Evolutionary conservation across 2,113 vertebrate species (phyloP).

Genomic region (Arenaria interpres): DNA sequence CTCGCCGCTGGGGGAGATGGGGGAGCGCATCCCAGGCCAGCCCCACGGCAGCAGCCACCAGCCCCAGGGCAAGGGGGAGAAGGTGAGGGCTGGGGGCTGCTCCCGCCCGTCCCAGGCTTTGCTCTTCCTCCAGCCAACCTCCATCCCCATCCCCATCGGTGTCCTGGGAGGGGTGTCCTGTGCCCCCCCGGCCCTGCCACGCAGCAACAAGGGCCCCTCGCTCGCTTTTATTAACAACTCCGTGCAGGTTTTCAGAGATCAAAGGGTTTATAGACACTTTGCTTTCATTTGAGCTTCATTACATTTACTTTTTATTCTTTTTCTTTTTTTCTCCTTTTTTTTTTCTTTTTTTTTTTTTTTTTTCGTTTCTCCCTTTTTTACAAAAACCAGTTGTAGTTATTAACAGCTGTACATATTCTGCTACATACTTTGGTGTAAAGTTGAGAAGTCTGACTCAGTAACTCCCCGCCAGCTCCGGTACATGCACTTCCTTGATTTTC

Average conservation of each 20-base stretch:
- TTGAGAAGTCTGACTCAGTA: constrained; percentile 43
- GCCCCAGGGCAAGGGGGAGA: background rate
- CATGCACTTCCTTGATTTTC: background rate
- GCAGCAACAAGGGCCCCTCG: background rate
- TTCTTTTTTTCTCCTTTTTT: background rate
- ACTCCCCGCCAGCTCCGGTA: background rate
- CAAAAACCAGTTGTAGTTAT: constrained; percentile 54
- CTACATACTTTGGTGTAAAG: constrained; percentile 86
- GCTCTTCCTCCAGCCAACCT: fast-evolving
- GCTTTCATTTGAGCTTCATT: background rate
- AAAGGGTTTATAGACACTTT: background rate
- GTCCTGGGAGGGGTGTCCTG: background rate
- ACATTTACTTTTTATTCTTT: constrained; percentile 27
- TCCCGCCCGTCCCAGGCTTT: fast-evolving
- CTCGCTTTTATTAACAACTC: background rate
- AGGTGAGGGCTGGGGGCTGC: too few species aligned
- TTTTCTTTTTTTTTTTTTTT: background rate
- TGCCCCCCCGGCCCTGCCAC: fast-evolving
- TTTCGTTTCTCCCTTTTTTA: background rate
- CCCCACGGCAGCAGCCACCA: too few species aligned
- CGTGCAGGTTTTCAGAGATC: background rate
- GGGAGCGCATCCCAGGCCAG: background rate
- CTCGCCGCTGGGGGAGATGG: background rate
- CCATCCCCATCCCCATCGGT: too few species aligned
- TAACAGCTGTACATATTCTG: constrained; percentile 82